Evolutionary conservation across 35 echinoderm and acorn worm genomes (phyloP).

Genomic region (Lytechinus variegatus): DNA sequence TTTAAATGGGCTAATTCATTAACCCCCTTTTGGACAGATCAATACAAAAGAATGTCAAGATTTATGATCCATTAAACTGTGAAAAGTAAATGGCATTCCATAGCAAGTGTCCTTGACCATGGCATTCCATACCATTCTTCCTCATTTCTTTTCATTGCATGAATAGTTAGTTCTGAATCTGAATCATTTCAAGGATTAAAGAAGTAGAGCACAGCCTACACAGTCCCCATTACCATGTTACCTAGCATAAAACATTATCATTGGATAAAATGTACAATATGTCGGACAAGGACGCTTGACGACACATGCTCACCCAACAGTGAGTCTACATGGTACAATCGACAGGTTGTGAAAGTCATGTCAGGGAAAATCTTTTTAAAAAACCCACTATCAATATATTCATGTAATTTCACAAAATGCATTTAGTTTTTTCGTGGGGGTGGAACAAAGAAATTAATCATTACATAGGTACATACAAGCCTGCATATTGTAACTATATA

Average conservation of each 20-base stretch:
- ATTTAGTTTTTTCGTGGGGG: too few relatives aligned
- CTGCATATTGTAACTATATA: too few relatives aligned
- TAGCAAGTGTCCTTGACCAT: slow-evolving; percentile 10
- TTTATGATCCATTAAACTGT: not conserved
- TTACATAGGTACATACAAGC: too few relatives aligned
- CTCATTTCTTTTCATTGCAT: not conserved
- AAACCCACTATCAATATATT: too few relatives aligned
- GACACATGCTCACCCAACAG: too few relatives aligned
- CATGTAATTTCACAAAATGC: too few relatives aligned
- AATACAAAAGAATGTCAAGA: not conserved
- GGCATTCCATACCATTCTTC: not conserved
- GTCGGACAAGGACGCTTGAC: too few relatives aligned
- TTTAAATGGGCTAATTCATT: not conserved
- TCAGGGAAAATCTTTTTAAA: too few relatives aligned
- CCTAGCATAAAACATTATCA: not conserved
- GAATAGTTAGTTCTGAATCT: not conserved
- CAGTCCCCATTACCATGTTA: not conserved
- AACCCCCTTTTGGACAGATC: not conserved
- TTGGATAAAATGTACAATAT: too few relatives aligned
- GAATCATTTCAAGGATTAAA: not conserved
- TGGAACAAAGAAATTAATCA: too few relatives aligned
- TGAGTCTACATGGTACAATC: too few relatives aligned
- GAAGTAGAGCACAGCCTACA: not conserved
- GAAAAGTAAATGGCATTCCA: not conserved
- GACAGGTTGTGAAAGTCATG: too few relatives aligned